Conservation (phyloP, 2,797 vertebrate genomes). For the Melanotaenia boesemani region DNA sequence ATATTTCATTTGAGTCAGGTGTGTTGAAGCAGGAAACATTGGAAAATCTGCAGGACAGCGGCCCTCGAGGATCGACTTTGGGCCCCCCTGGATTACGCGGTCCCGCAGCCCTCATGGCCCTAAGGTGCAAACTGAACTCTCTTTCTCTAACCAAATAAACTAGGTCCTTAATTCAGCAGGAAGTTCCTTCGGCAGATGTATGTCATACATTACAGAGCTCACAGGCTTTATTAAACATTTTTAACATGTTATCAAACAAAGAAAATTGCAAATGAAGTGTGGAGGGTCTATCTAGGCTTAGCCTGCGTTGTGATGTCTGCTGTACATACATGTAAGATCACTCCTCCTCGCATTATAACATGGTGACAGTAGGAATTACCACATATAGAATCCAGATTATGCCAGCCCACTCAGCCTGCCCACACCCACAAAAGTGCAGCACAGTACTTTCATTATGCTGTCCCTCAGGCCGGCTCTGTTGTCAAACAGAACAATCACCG, state of each 20-base stretch:
- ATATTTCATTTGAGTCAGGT: no score
- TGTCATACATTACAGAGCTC: neutral
- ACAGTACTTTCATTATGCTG: slow-evolving; percentile 82
- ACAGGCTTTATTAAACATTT: neutral
- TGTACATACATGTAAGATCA: slow-evolving; percentile 8
- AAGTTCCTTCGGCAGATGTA: no score
- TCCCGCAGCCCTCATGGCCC: no score
- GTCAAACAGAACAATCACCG: slow-evolving; percentile 75
- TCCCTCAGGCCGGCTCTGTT: slow-evolving; percentile 69
- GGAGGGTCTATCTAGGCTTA: slow-evolving; percentile 1
- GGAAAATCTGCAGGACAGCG: no score
- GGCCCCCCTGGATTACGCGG: no score
- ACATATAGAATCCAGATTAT: slow-evolving; percentile 78
- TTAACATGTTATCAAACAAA: neutral
- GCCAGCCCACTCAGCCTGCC: slow-evolving; percentile 69
- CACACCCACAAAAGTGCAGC: slow-evolving; percentile 70
- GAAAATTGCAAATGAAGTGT: neutral
- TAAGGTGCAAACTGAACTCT: no score
- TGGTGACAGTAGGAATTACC: slow-evolving; percentile 61
- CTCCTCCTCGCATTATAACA: slow-evolving; percentile 26
- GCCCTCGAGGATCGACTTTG: no score
- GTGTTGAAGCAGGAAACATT: no score
- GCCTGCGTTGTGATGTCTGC: slow-evolving; percentile 18
- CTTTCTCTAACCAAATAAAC: no score
- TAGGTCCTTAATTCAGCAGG: no score